Base-by-base conservation (phyloP, 2,797 vertebrate species). In the Tadarida brasiliensis region DNA sequence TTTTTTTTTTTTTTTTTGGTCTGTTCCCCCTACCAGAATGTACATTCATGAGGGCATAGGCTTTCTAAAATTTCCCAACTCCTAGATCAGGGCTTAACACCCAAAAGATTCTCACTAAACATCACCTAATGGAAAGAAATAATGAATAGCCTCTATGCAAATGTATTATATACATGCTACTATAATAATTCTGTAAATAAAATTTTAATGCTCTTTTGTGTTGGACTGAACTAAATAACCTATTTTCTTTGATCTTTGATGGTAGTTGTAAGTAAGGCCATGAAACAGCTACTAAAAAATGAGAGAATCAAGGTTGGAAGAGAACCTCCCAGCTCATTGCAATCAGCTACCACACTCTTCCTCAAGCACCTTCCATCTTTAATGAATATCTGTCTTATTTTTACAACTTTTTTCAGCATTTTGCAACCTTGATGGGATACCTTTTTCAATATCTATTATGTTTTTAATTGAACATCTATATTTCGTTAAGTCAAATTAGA, bases 381-480 rank as follows among this genome's bases (percentile, higher is more conserved):
- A 88, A 74, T 91, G 87, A 93, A 84, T 73, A 20, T 73, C 82
- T 94, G 33, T 89, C 67, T 76, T 70, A 61, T 24, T 94, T 85
- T 77, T 91, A 94, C 39, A 81, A 47, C 49, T 85, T 47, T 47
- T 84, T 82, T 33, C 61, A 91, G 33, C 16, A 35, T 56, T 94
- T 74, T 22, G 74, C 47, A 90, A 59, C 35, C 33, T 82, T 87
- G 51, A 80, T 78, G 24, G 63, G n/a, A 89, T 70, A 84, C 2
- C 12, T 68, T 61, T 59, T 86, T 80, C 39, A 93, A 39, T 77
- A 81, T 90, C 95, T 96, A 90, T 84, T 90, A 44, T 93, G 88
- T 51, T 96, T 92, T 35, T n/a, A 81, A 24, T 59, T 91, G 24
- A 91, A n/a, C 16, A 59, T 71, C 24, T 92, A 12, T 63, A 30